Evolutionary conservation across 2,888 invertebrate species (phyloP), one percentile per base, ranked within the genome.

Genomic region (Margaritifera margaritifera): DNA sequence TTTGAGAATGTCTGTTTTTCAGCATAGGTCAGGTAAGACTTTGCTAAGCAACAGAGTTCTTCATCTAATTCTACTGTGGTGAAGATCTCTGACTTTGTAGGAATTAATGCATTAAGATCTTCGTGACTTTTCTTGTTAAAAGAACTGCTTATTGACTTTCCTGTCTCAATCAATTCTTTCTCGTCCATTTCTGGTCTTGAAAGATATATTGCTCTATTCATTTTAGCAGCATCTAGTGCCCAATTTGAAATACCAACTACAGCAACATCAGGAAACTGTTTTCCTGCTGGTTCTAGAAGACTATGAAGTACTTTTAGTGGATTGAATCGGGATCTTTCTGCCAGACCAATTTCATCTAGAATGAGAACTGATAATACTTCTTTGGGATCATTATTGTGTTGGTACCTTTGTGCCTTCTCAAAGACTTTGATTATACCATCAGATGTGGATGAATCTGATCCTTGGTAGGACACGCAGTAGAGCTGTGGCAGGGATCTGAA

Each of bases 211-310:
- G 80, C 85, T 73, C 85, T 69, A 61, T 85, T 85, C 84, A 84
- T 85, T 74, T 85, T 85, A 18, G 85, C 84, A 20, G 84, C 80
- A 78, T 85, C 84, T 20, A 85, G 66, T 22, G 81, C 78, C 83
- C 83, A 83, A 52, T 83, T 83, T 24, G 83, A 83, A 52, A 83
- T 81, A 8, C 83, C 83, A 57, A 83, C 81, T 19, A 84, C 84
- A 19, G 83, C 79, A 52, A 84, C 81, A 77, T 81, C 72, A 50
- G 80, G 19, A 81, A 62, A 63, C 20, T 66, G 68, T 57, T 67
- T 56, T 22, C 69, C 75, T 24, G 71, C 78, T 53, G 80, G 83
- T 74, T 85, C 85, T 6, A 85, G 64, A 1, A 84, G 60, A 58
- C 71, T 75, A 64, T 85, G 85, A 6, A 85, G 64, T 15, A 84